A percentile compares a stretch with the other conserved stretches of the same genome.
Conservation (phyloP, 2,888 invertebrate genomes). For the Callinectes sapidus region DNA sequence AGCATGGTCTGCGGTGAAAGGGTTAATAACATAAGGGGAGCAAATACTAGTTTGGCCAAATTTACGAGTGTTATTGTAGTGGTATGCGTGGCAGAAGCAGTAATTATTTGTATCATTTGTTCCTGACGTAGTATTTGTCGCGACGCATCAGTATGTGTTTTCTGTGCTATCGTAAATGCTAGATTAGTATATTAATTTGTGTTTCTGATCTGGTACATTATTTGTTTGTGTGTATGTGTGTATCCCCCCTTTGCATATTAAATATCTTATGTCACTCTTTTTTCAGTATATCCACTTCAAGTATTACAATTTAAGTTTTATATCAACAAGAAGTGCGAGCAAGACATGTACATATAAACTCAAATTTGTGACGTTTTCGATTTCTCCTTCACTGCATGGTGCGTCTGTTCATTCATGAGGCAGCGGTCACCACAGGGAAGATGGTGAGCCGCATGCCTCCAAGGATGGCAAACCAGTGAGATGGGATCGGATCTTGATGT, state of each 20-base stretch:
- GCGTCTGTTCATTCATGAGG: too few relatives aligned
- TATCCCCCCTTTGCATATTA: neutral
- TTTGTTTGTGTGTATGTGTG: constrained; percentile 3
- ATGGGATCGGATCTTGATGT: too few relatives aligned
- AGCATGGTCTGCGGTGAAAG: neutral
- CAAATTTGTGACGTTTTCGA: too few relatives aligned
- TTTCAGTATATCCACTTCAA: neutral
- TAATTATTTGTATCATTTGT: neutral
- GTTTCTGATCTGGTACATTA: neutral
- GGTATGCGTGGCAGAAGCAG: neutral
- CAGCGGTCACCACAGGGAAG: too few relatives aligned
- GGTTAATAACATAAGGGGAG: neutral
- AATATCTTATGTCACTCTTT: neutral
- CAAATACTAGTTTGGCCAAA: neutral
- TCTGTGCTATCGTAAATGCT: neutral
- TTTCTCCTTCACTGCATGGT: too few relatives aligned
- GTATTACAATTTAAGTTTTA: neutral
- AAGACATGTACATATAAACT: too few relatives aligned
- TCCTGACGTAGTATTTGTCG: neutral
- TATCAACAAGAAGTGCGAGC: neutral
- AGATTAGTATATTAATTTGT: neutral
- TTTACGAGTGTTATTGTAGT: neutral
- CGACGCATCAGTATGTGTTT: neutral
- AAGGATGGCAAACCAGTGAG: too few relatives aligned
- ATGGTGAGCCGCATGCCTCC: too few relatives aligned